Conservation (phyloP, 2,797 vertebrate genomes). For the Kryptopterus vitreolus region DNA sequence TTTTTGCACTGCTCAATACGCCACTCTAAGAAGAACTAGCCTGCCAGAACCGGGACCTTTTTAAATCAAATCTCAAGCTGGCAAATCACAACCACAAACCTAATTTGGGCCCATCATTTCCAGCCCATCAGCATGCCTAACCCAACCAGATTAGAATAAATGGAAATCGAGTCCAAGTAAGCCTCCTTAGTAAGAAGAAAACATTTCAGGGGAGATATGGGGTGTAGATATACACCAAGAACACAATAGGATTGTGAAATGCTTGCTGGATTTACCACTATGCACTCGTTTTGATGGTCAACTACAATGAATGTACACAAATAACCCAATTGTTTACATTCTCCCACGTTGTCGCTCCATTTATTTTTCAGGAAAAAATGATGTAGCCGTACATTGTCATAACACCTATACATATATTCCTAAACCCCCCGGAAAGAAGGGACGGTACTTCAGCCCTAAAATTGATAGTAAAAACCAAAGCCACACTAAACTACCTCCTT, state of each 20-base stretch:
- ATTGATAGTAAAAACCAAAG: not conserved
- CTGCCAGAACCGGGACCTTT: not conserved
- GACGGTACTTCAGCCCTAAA: not conserved
- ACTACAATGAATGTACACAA: not conserved
- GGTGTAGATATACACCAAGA: not conserved
- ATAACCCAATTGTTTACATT: not conserved
- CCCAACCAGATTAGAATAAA: not conserved
- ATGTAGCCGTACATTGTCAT: not conserved
- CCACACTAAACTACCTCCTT: not conserved
- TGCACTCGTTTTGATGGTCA: not conserved
- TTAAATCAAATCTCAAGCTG: not conserved
- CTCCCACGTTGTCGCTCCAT: not conserved
- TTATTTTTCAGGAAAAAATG: not conserved
- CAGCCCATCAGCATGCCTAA: not conserved
- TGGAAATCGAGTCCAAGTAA: not conserved
- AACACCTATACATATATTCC: not conserved
- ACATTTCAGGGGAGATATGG: not conserved
- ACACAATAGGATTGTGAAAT: not conserved
- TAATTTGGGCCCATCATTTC: not conserved
- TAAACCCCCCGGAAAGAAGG: not conserved
- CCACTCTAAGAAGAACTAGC: not conserved
- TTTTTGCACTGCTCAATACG: not conserved
- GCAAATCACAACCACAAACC: not conserved
- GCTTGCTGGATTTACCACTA: not conserved
- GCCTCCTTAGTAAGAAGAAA: not conserved